Conservation (phyloP, 2,797 vertebrate genomes). For the Cossypha dichroa region DNA sequence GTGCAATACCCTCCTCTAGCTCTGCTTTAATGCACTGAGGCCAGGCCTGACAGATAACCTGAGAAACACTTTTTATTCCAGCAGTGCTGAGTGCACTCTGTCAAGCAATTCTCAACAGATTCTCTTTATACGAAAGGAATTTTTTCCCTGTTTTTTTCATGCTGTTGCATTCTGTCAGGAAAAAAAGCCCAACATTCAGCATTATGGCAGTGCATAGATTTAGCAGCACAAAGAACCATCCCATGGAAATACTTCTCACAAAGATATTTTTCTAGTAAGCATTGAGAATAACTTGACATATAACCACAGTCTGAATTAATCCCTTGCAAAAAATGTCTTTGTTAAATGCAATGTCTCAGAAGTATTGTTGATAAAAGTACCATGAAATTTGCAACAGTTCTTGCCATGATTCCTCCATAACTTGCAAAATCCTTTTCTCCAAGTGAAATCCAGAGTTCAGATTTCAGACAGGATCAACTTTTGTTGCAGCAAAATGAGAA, state of each 20-base stretch:
- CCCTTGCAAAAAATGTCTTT: constrained; percentile 15
- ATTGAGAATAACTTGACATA: not conserved
- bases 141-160: not conserved
- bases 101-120: not conserved
- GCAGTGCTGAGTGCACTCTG: not conserved
- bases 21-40: not conserved
- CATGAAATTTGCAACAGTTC: constrained; percentile 13
- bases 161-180: not conserved
- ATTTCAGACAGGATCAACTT: constrained; percentile 34
- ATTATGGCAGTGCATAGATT: not conserved
- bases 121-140: not conserved
- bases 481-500: not conserved
- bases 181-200: not conserved
- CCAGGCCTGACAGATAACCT: not conserved
- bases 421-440: constrained; percentile 36
- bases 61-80: not conserved
- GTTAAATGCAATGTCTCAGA: constrained; percentile 13
- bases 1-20: not conserved
- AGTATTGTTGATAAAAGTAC: constrained; percentile 35
- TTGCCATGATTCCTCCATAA: not conserved
- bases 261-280: not conserved
- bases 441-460: constrained; percentile 17
- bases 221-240: not conserved
- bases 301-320: not conserved
- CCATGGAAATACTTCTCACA: not conserved